These are phyloP conservation scores for Heliconius erato DNA, from an alignment of 2,888 invertebrate species.

Conservation along the genomic window DNA sequence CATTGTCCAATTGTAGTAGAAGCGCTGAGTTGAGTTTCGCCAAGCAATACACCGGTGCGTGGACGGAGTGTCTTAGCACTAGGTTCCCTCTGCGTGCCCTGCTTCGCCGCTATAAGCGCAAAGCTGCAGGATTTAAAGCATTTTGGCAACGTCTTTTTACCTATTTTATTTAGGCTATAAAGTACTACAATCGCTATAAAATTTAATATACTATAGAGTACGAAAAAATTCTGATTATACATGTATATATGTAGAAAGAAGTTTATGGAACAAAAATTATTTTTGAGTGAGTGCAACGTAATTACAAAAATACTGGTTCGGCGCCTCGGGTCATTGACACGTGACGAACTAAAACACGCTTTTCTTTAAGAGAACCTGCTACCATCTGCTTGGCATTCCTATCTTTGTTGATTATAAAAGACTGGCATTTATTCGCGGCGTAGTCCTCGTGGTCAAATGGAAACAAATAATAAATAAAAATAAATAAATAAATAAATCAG, in stretches of 20 bases:
- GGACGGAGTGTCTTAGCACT: background rate
- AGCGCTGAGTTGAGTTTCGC: background rate
- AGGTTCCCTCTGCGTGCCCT: no score
- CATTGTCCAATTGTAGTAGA: no score
- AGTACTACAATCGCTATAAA: no score
- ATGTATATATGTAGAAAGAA: background rate
- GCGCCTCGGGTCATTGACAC: constrained; percentile 9
- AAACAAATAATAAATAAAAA: no score
- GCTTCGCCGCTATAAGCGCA: no score
- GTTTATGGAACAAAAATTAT: background rate
- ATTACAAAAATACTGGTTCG: background rate
- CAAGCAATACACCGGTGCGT: background rate
- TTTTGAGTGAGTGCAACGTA: background rate
- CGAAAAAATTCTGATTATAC: no score
- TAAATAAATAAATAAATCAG: no score
- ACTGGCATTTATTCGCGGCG: no score
- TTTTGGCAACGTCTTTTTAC: no score
- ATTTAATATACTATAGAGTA: no score
- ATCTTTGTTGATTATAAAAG: background rate
- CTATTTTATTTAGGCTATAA: no score
- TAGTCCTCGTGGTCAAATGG: no score
- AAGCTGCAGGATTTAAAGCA: background rate
- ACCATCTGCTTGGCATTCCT: background rate
- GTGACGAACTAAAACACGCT: background rate
- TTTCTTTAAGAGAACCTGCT: constrained; percentile 5